A percentile compares a stretch with the other conserved stretches of the same genome.
Evolutionary conservation across 2,888 invertebrate genomes (phyloP).

Genomic region (Drosophila aldrichi): DNA sequence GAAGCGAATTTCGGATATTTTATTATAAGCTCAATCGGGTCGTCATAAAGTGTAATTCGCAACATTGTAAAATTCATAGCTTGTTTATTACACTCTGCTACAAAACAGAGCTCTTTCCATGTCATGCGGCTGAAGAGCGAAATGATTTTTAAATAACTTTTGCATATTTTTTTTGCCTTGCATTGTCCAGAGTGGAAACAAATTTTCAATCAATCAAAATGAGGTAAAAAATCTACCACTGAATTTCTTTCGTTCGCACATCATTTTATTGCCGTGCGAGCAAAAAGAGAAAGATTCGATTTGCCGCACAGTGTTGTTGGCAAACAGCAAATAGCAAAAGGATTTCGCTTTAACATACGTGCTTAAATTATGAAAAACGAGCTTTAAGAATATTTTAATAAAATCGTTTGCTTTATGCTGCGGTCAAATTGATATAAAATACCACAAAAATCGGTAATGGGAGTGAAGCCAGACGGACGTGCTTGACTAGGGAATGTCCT

Average conservation of each 20-base stretch:
- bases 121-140: neutral
- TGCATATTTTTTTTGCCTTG: too few species aligned
- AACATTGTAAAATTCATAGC: neutral
- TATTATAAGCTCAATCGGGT: neutral
- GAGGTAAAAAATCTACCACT: neutral
- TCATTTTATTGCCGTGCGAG: neutral
- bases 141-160: neutral
- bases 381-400: constrained; percentile 10
- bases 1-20: neutral
- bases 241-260: neutral
- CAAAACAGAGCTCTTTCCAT: neutral
- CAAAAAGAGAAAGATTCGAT: neutral
- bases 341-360: constrained; percentile 2
- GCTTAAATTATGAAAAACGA: constrained; percentile 7
- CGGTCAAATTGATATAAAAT: neutral
- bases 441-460: neutral
- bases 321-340: constrained; percentile 5
- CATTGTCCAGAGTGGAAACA: neutral
- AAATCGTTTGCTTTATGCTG: neutral
- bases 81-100: neutral
- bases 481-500: neutral
- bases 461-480: neutral
- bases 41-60: neutral
- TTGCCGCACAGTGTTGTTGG: constrained; percentile 3
- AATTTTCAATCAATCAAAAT: neutral